These are phyloP conservation scores for Silurus meridionalis DNA, from an alignment of 2,113 vertebrate species.

Conservation along the genomic window DNA sequence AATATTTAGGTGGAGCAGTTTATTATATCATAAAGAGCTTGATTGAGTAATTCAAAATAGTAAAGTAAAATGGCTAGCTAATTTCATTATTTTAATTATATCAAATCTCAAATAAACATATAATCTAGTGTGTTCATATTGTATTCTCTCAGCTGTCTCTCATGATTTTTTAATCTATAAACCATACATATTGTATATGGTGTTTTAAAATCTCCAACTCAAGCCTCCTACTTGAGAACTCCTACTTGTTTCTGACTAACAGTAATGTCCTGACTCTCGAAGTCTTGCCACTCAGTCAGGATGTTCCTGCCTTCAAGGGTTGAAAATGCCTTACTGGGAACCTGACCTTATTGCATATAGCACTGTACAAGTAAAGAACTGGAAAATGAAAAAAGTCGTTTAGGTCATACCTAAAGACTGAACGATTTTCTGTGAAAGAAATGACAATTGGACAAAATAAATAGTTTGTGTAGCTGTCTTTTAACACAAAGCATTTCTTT, in stretches of 20 bases:
- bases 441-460: background rate
- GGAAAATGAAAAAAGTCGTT: background rate
- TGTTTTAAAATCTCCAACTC: background rate
- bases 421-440: background rate
- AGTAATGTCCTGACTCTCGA: constrained; percentile 33
- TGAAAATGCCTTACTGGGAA: background rate
- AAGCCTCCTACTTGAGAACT: constrained; percentile 2
- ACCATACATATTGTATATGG: background rate
- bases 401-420: background rate
- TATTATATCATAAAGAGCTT: background rate
- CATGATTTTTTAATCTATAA: background rate
- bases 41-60: background rate
- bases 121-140: background rate
- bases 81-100: no score
- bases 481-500: background rate
- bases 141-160: background rate
- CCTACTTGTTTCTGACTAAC: background rate
- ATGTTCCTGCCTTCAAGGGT: background rate
- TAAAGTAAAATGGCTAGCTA: background rate
- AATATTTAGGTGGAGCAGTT: background rate
- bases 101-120: background rate
- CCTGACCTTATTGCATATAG: background rate
- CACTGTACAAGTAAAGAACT: background rate
- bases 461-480: background rate
- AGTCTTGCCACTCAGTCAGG: background rate